Evolutionary conservation across 2,888 invertebrate genomes (phyloP).

Genomic region (Oscheius sp.): DNA sequence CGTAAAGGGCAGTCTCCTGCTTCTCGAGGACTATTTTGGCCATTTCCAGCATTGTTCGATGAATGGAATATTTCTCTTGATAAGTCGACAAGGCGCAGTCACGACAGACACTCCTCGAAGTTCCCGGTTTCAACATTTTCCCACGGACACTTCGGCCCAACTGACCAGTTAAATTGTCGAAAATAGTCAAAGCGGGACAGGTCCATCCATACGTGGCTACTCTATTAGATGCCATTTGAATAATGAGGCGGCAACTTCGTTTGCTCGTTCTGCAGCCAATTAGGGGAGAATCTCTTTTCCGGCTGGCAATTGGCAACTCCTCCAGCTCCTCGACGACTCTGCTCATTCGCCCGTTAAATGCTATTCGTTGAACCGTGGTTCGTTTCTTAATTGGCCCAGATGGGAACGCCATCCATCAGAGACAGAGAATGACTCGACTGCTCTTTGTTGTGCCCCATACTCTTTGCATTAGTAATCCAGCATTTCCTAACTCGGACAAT

Average conservation of each 20-base stretch:
- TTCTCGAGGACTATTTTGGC: not conserved
- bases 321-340: constrained; percentile 12
- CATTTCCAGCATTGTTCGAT: not conserved
- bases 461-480: constrained; percentile 2
- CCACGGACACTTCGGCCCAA: not conserved
- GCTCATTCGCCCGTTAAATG: constrained; percentile 21
- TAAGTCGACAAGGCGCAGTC: not conserved
- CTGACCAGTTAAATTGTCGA: not conserved
- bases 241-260: constrained; percentile 31
- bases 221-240: not conserved
- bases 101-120: not conserved
- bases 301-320: constrained; percentile 25
- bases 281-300: not conserved
- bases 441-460: not conserved
- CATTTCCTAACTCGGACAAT: not conserved
- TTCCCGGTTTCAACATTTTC: not conserved
- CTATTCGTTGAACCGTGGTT: constrained; percentile 5
- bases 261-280: constrained; percentile 21
- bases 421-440: constrained; percentile 13
- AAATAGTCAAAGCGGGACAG: not conserved
- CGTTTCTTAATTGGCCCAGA: constrained; percentile 4
- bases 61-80: not conserved
- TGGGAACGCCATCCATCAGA: constrained; percentile 13
- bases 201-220: not conserved
- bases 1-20: not conserved